A percentile compares a stretch with the other conserved stretches of the same genome.
Evolutionary conservation across 2,888 invertebrate genomes (phyloP).

Genomic region (Helleia helle): DNA sequence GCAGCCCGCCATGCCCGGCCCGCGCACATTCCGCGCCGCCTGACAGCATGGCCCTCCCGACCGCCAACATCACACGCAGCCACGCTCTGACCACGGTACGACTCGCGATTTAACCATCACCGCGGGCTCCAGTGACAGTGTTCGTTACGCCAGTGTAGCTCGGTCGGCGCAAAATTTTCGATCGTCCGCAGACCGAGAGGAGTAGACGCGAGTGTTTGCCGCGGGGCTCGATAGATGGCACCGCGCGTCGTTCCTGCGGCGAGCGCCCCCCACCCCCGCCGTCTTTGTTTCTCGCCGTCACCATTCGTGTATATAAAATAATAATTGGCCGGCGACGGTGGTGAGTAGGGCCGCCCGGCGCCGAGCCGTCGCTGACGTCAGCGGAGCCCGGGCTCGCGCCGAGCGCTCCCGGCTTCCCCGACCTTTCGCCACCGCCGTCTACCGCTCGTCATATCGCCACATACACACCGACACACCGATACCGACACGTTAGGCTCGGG

Average conservation of each 20-base stretch:
- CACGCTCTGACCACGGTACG: conserved; percentile 74
- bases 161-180: conserved; percentile 56
- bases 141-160: conserved; percentile 40
- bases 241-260: conserved; percentile 69
- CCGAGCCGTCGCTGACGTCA: conserved; percentile 70
- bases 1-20: conserved; percentile 72
- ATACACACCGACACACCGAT: conserved; percentile 40
- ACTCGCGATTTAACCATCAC: conserved; percentile 27
- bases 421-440: conserved; percentile 65
- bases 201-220: conserved; percentile 64
- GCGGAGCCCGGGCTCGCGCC: conserved; percentile 59
- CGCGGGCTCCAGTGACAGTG: conserved; percentile 67
- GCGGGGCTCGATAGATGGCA: conserved; percentile 68
- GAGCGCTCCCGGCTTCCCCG: conserved; percentile 61
- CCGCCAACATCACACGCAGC: conserved; percentile 73
- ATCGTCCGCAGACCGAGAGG: conserved; percentile 67
- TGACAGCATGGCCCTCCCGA: conserved; percentile 72
- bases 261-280: conserved; percentile 59
- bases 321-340: conserved; percentile 64
- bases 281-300: conserved; percentile 59
- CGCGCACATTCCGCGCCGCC: conserved; percentile 71
- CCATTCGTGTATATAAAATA: conserved; percentile 63
- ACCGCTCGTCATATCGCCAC: too few species aligned
- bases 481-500: conserved; percentile 46
- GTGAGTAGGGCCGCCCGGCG: conserved; percentile 57